Percentiles rank a stretch among this genome's conserved stretches.
These are phyloP conservation scores for Sebastes fasciatus DNA, from an alignment of 2,113 vertebrate genomes.

Conservation along the genomic window DNA sequence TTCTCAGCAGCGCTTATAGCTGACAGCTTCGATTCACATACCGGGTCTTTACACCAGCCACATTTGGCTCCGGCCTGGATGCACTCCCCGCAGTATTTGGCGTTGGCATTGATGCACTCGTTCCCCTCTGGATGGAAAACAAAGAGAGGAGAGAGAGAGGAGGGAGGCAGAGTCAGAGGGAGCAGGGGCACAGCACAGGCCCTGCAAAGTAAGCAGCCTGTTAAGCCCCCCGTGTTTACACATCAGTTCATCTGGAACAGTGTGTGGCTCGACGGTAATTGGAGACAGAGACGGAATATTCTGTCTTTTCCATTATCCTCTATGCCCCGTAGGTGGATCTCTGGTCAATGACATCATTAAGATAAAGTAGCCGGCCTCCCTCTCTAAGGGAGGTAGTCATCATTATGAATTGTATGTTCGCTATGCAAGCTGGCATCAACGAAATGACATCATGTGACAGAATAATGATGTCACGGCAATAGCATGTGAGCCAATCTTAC, in stretches of 20 bases:
- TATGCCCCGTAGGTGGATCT: constrained; percentile 33
- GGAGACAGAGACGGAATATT: constrained; percentile 63
- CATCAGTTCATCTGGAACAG: constrained; percentile 59
- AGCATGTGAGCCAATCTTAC: constrained; percentile 59
- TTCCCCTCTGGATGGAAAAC: constrained; percentile 89
- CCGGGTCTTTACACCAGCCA: constrained; percentile 95
- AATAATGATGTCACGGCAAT: not conserved
- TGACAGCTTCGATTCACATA: constrained; percentile 81
- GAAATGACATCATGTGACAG: constrained; percentile 17
- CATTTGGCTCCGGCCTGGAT: constrained; percentile 97
- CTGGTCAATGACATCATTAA: constrained; percentile 58
- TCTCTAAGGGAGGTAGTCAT: constrained; percentile 9
- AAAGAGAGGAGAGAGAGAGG: constrained; percentile 47
- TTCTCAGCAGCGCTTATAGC: constrained; percentile 27
- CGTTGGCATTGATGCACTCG: constrained; percentile 95
- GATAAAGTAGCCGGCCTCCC: not conserved
- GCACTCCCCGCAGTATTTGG: constrained; percentile 95
- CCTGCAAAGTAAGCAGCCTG: constrained; percentile 60
- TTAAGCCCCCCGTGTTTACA: constrained; percentile 53
- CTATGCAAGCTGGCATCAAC: constrained; percentile 7
- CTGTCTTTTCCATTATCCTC: constrained; percentile 65
- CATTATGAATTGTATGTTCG: not conserved
- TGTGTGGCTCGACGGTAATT: constrained; percentile 48
- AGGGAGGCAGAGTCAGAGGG: constrained; percentile 49
- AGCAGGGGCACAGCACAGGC: constrained; percentile 16